Conservation (phyloP, 2,888 invertebrate genomes). For the Gymnocheta viridis region DNA sequence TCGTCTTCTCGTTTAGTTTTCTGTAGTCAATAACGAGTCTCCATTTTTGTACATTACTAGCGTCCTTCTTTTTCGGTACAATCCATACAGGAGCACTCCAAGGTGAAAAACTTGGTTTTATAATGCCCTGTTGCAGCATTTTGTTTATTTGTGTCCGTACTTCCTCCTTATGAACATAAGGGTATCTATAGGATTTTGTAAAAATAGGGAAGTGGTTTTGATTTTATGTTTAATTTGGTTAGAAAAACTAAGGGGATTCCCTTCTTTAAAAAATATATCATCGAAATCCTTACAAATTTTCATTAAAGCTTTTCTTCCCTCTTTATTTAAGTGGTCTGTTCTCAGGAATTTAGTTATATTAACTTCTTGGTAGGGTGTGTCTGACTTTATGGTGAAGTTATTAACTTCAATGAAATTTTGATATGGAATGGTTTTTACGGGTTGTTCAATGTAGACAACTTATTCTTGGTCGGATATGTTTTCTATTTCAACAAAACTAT, state of each 20-base stretch:
- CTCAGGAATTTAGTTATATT: not conserved
- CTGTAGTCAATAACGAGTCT: constrained; percentile 54
- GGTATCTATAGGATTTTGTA: constrained; percentile 66
- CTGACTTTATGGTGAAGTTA: not conserved
- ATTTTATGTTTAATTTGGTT: constrained; percentile 60
- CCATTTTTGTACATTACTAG: constrained; percentile 19
- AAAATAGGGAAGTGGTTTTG: constrained; percentile 66
- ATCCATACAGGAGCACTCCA: constrained; percentile 42
- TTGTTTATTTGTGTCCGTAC: constrained; percentile 71
- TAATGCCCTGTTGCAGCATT: constrained; percentile 53
- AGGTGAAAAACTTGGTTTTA: constrained; percentile 27
- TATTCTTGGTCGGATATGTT: constrained; percentile 42
- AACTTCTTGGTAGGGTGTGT: too few species aligned
- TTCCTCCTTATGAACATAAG: constrained; percentile 72
- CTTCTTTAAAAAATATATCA: constrained; percentile 41
- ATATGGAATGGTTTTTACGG: constrained; percentile 45
- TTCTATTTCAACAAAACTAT: constrained; percentile 42
- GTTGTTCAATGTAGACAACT: constrained; percentile 57
- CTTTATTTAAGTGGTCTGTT: constrained; percentile 21
- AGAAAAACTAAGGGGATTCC: constrained; percentile 25
- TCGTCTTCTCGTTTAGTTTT: constrained; percentile 1
- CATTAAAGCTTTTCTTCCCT: not conserved
- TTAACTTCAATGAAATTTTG: constrained; percentile 52
- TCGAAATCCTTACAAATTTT: constrained; percentile 45
- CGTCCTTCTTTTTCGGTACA: constrained; percentile 21